A percentile compares a stretch with the other conserved stretches of the same genome.
phyloP scores from a whole-genome alignment of 2,888 invertebrate species.

The Callyntrura guangdongensis region DNA sequence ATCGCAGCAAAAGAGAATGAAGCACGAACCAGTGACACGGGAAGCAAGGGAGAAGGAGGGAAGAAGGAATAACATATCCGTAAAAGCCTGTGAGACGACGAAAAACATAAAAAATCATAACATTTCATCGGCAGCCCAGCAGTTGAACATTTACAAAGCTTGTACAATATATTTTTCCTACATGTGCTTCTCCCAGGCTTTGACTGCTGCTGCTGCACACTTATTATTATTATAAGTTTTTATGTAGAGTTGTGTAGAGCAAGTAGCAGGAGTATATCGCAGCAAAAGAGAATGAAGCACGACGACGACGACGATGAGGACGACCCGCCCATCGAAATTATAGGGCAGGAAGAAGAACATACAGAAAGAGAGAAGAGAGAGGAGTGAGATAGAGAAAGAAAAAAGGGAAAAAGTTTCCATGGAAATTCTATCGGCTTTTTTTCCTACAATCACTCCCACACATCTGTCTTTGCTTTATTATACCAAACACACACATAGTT shows the following conservation, averaged over 20 bases:
- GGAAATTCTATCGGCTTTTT: conserved; percentile 84
- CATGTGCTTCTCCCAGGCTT: conserved; percentile 1
- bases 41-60: background rate
- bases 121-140: background rate
- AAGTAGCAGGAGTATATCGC: conserved; percentile 31
- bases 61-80: conserved; percentile 29
- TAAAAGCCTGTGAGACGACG: conserved; percentile 60
- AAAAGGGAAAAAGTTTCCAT: conserved; percentile 85
- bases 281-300: conserved; percentile 70
- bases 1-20: conserved; percentile 64
- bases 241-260: background rate
- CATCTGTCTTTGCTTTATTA: conserved; percentile 74
- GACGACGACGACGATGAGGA: conserved; percentile 75
- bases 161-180: background rate
- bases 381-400: conserved; percentile 75
- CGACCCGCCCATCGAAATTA: conserved; percentile 85
- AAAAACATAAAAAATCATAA: conserved; percentile 51
- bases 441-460: conserved; percentile 82
- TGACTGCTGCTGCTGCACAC: conserved; percentile 30
- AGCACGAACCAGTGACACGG: conserved; percentile 53
- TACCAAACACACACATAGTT: too few relatives aligned
- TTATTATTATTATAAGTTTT: conserved; percentile 8
- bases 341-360: conserved; percentile 82
- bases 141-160: background rate
- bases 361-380: conserved; percentile 42